Base-by-base conservation (phyloP, 2,888 invertebrate species). In the Choristoneura rosaceana region DNA sequence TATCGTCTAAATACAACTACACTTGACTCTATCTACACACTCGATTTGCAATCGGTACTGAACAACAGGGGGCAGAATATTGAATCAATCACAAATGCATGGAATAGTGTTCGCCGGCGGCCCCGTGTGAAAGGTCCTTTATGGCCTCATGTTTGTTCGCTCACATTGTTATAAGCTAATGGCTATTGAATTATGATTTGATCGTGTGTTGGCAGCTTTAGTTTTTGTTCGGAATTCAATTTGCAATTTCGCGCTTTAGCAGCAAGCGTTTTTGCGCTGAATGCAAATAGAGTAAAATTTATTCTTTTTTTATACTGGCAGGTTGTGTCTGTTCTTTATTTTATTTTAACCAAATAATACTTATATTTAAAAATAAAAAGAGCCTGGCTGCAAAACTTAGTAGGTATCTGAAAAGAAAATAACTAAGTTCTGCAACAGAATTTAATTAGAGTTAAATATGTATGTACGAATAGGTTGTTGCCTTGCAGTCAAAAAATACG, bases 61-160 rank as follows among this genome's bases (percentile, higher is more conserved):
- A 86, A 85, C 83, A 85, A 86, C 82, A 82, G 69, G 65, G 79
- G 80, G 80, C 76, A 67, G 70, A 69, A 85, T 84, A 89, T 87
- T 82, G 85, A 87, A 88, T 89, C 88, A 88, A 91, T 91, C 88
- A 86, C 84, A 82, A 89, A 91, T 90, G 90, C 90, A 90, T 90
- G 87, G 90, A 90, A 87, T 86, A 87, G 85, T 86, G 87, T 83
- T 80, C 66, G 79, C 82, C 78, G 76, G 67, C 74, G 79, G 81
- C 73, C 74, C 63, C 58, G 60, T 71, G 69, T 64, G 74, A 65
- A 63, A 70, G 68, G 65, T 73, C 74, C 73, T 71, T 70, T 73
- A 73, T 63, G 34, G 55, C 63, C 62, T 60, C 17, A 50, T 70
- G 69, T 67, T 74, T 74, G 74, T 64, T 70, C 74, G 15, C 63